These are phyloP conservation scores for Rhynchophorus ferrugineus DNA, from an alignment of 1,140 invertebrate genomes.

Conservation along the genomic window DNA sequence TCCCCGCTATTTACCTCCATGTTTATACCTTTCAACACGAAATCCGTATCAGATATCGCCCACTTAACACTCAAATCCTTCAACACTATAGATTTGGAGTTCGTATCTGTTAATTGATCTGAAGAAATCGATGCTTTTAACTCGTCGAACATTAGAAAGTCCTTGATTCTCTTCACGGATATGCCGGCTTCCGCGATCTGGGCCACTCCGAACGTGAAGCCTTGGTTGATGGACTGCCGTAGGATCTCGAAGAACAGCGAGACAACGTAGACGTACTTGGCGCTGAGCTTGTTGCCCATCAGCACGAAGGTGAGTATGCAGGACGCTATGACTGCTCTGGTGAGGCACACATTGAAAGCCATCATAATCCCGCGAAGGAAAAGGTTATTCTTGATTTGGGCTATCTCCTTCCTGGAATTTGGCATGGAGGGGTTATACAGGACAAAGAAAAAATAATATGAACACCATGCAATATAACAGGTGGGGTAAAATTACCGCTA, in stretches of 20 bases:
- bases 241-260: conserved; percentile 66
- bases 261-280: conserved; percentile 65
- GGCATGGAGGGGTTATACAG: too few species aligned
- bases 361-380: conserved; percentile 63
- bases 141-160: conserved; percentile 61
- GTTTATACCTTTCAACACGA: conserved; percentile 54
- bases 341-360: conserved; percentile 62
- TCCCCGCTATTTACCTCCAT: conserved; percentile 54
- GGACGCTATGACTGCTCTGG: conserved; percentile 69
- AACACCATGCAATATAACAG: too few species aligned
- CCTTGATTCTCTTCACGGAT: conserved; percentile 58
- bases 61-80: conserved; percentile 46
- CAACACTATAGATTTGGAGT: neutral
- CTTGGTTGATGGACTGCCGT: conserved; percentile 60
- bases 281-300: conserved; percentile 55
- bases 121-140: too few species aligned
- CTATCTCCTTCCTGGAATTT: conserved; percentile 53
- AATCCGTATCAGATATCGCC: conserved; percentile 44
- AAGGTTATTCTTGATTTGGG: conserved; percentile 56
- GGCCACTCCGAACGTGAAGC: conserved; percentile 55
- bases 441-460: too few species aligned
- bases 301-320: conserved; percentile 66
- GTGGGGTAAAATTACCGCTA: too few species aligned
- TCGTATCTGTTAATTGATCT: conserved; percentile 9
- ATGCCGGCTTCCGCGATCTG: conserved; percentile 56